Conservation (phyloP, 2,113 vertebrate species). For the Percina caprodes region DNA sequence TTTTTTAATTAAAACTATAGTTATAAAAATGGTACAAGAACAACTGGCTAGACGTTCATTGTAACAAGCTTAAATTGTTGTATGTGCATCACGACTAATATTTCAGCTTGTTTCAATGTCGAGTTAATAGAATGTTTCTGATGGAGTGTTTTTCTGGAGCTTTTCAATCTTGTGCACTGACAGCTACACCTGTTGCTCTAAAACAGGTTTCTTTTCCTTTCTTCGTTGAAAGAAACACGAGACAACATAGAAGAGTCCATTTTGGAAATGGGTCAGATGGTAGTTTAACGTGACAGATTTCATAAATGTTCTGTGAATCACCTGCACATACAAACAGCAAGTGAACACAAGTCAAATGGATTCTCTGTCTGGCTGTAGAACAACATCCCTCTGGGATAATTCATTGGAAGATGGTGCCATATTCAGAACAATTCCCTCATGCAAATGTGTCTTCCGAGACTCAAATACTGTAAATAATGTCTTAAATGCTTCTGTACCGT, state of each 20-base stretch:
- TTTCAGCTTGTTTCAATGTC: neutral
- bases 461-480: conserved; percentile 6
- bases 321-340: neutral
- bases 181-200: neutral
- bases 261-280: neutral
- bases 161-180: neutral
- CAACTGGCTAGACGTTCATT: too few relatives aligned
- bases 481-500: neutral
- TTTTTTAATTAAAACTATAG: neutral
- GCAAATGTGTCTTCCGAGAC: neutral
- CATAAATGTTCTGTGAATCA: neutral
- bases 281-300: neutral
- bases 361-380: neutral
- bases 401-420: conserved; percentile 13
- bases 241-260: neutral
- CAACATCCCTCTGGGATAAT: conserved; percentile 34
- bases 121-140: neutral
- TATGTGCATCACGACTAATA: neutral
- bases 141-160: neutral
- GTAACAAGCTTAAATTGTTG: neutral
- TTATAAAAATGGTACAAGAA: neutral
- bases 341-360: too few relatives aligned
- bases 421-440: conserved; percentile 2
- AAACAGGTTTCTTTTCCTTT: neutral
- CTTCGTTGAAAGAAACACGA: neutral